Evolutionary conservation across 2,888 invertebrate genomes (phyloP), one percentile per base, ranked within the genome.

Genomic region (Acrobeloides nanus): DNA sequence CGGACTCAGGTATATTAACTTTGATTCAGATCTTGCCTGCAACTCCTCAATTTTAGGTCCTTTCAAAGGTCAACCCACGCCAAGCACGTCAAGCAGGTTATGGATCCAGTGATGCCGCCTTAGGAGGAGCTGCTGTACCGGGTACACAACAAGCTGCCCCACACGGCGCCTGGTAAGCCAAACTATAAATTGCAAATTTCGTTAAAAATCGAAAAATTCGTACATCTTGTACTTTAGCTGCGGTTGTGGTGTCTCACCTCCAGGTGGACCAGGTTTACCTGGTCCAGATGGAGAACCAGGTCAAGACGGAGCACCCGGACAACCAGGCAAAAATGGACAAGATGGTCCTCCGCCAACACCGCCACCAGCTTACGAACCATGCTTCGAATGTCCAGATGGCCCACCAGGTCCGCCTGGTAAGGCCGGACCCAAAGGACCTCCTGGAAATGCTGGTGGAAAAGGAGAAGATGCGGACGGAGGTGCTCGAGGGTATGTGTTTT

Each of bases 311-410:
- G 41, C 42, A 15, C 54, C 65, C 21, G 67, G 67, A 31, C 53
- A 54, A 12, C 51, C 63, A 4, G 67, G 67, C 32, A 48, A 55
- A 38, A 57, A 63, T 33, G 66, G 66, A 29, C 59, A 58, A 7
- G 60, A 58, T 35, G 61, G 62, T 46, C 45, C 57, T 20, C 38
- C 47, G 23, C 49, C 48, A 48, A 59, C 62, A 15, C 54, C 61
- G 27, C 59, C 56, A 8, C 48, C 33, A 27, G 32, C 38, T 29
- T 31, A 29, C 39, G 62, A 62, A 26, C 61, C 60, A 53, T 66
- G 66, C 55, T 61, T 63, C 48, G 61, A 61, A 23, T 67, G 67
- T 37, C 55, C 64, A 4, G 62, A 59, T 25, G 66, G 55, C 12
- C 50, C 57, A 10, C 53, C 61, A n/a, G 67, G 67, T 42, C 55